These are phyloP conservation scores for Myotis vivesi DNA, from an alignment of 2,797 vertebrate genomes.

Conservation along the genomic window DNA sequence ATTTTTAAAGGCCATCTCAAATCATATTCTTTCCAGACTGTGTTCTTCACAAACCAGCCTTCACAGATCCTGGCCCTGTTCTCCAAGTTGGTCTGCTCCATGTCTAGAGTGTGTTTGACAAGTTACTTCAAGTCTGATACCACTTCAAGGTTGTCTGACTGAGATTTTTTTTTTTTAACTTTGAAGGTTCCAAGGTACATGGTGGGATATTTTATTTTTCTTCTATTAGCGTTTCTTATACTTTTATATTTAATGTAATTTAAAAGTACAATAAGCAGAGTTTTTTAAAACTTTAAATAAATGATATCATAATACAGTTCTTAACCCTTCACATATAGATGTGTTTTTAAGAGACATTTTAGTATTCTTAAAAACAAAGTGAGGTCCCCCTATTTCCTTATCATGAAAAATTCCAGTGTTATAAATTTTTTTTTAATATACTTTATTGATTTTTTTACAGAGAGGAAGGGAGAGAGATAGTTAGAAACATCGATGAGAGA, in stretches of 20 bases:
- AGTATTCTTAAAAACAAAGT: not conserved
- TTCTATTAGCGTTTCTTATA: not conserved
- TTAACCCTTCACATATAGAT: not conserved
- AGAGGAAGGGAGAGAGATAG: too few species aligned
- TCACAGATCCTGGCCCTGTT: not conserved
- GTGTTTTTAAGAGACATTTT: not conserved
- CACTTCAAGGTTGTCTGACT: not conserved
- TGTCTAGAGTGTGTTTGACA: not conserved
- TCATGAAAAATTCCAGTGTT: not conserved
- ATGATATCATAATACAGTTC: not conserved
- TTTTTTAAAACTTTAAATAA: not conserved
- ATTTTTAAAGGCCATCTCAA: conserved; percentile 20
- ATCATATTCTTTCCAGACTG: not conserved
- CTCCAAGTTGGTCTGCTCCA: not conserved
- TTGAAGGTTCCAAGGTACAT: not conserved
- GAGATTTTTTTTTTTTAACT: not conserved
- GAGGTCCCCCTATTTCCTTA: not conserved
- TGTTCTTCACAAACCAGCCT: not conserved
- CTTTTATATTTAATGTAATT: not conserved
- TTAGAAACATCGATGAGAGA: too few species aligned
- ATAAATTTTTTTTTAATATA: not conserved
- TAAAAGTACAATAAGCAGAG: not conserved
- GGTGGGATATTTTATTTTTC: conserved; percentile 7
- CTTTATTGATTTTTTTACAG: too few species aligned
- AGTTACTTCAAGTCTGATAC: not conserved